Evolutionary conservation across 2,113 vertebrate genomes (phyloP), one percentile per base, ranked within the genome.

Genomic region (Mungos mungo): DNA sequence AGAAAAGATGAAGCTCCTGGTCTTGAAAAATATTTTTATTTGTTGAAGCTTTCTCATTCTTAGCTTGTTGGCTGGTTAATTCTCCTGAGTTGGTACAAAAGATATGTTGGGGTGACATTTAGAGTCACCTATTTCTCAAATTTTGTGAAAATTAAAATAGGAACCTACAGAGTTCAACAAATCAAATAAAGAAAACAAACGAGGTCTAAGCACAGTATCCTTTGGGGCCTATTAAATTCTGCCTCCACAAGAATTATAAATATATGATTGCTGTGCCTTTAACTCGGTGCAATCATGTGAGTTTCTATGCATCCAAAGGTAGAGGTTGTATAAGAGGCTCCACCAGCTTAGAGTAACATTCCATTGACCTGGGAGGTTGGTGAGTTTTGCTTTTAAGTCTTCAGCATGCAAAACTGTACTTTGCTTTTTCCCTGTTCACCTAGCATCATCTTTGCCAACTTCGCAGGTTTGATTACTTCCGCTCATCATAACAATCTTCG

Each of bases 161-260:
- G 2, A 41, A 66, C 68, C 11, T 88, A 45, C 35, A 88, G 18
- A 50, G 18, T 27, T 92, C 33, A 84, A 88, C 33, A 84, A 88
- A 88, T 38, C 21, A 79, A 31, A 63, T 29, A 45, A 92, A 19
- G 71, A 79, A 87, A 95, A 88, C 5, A 74, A 77, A 72, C 72
- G 57, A 33, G 14, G 3, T 10, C 11, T 41, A 50, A 74, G 2
- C 25, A 69, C 6, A 80, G 79, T 54, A 54, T 47, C 15, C 18
- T 3, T 2, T 2, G 19, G 8, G 19, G 0, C 8, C 87, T 93
- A 47, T 72, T 14, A 41, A 82, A 50, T 50, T 80, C 29, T 66
- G 7, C 1, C 69, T 8, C 3, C 3, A 21, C 15, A 45, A 77
- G 12, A 90, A 41, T 0, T 6, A 23, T 38, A 66, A 63, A 82